These are phyloP conservation scores for Maniola jurtina DNA, from an alignment of 1,140 invertebrate genomes.

Conservation along the genomic window DNA sequence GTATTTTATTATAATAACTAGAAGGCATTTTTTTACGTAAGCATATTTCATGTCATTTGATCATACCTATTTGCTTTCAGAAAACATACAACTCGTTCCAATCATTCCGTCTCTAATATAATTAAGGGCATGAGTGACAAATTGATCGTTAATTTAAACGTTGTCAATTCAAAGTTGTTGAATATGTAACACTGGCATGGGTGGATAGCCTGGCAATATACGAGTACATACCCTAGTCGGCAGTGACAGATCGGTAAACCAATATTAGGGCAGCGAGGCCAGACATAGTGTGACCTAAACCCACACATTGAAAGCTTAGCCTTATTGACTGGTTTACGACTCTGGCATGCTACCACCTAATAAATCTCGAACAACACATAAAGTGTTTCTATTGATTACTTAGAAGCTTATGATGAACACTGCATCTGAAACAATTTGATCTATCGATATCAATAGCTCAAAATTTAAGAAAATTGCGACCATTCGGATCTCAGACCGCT, in stretches of 20 bases:
- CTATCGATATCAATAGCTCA: conserved; percentile 4
- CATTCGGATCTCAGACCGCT: too few species aligned
- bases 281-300: conserved; percentile 13
- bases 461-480: neutral
- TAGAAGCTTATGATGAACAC: conserved; percentile 11
- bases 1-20: too few species aligned
- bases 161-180: too few species aligned
- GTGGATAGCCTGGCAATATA: neutral
- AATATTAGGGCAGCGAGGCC: conserved; percentile 13
- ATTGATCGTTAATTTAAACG: too few species aligned
- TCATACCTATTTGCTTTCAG: too few species aligned
- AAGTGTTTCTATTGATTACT: conserved; percentile 12
- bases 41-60: too few species aligned
- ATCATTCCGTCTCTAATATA: too few species aligned
- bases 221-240: conserved; percentile 1
- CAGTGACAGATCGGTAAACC: conserved; percentile 17
- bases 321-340: conserved; percentile 36
- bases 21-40: too few species aligned
- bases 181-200: neutral
- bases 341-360: conserved; percentile 21
- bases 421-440: neutral
- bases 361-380: conserved; percentile 25
- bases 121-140: too few species aligned
- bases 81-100: too few species aligned
- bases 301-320: conserved; percentile 29